A percentile compares a stretch with the other conserved stretches of the same genome.
Evolutionary conservation across 2,888 invertebrate species (phyloP).

Genomic region (Salpingus planirostris): DNA sequence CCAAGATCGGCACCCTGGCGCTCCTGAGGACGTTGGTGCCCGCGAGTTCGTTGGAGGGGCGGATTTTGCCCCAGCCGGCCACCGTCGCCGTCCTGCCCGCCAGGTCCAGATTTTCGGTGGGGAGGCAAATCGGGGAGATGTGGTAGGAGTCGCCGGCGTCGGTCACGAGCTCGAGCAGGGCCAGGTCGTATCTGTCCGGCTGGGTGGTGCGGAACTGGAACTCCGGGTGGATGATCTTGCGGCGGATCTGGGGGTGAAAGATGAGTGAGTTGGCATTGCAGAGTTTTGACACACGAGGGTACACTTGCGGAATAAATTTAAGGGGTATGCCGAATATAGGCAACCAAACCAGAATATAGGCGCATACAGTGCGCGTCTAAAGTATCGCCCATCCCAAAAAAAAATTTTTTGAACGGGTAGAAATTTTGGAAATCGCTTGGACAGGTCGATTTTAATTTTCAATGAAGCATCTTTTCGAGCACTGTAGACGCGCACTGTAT

Average conservation of each 20-base stretch:
- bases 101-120: conserved; percentile 42
- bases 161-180: conserved; percentile 60
- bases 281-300: not conserved
- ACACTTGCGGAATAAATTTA: too few species aligned
- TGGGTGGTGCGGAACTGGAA: conserved; percentile 76
- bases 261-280: too few species aligned
- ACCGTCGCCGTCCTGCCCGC: conserved; percentile 55
- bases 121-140: conserved; percentile 73
- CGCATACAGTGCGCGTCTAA: too few species aligned
- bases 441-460: too few species aligned
- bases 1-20: conserved; percentile 72
- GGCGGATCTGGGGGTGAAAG: conserved; percentile 46
- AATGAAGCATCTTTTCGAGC: too few species aligned
- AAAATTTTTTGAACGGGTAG: too few species aligned
- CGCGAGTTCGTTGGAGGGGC: conserved; percentile 60
- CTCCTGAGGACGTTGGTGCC: conserved; percentile 75
- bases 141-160: conserved; percentile 51
- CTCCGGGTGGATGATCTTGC: conserved; percentile 69
- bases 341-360: too few species aligned
- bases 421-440: too few species aligned
- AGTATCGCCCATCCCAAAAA: too few species aligned
- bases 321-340: too few species aligned
- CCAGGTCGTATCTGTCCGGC: conserved; percentile 74
- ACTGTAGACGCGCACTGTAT: too few species aligned
- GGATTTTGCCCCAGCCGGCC: conserved; percentile 81